Evolutionary conservation across 1,140 invertebrate genomes (phyloP).

Genomic region (Nymphalis io): DNA sequence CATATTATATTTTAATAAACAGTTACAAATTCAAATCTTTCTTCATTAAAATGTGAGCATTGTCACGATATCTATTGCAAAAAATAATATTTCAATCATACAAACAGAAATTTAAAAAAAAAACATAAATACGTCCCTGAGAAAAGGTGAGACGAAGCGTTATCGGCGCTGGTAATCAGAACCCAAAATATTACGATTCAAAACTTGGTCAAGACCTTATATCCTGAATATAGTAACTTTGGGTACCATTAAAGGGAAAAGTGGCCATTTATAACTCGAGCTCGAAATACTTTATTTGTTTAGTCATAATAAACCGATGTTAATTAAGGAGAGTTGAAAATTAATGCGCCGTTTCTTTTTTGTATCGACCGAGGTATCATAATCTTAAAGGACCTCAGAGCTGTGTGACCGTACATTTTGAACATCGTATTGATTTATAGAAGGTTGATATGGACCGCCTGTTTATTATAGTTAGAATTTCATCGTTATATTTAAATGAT

Average conservation of each 20-base stretch:
- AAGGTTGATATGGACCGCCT: conserved; percentile 23
- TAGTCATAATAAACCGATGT: conserved; percentile 74
- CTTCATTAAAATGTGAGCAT: no score
- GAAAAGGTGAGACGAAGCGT: conserved; percentile 71
- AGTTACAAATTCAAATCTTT: no score
- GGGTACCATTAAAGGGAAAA: conserved; percentile 71
- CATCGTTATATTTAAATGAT: neutral
- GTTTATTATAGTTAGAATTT: conserved; percentile 23
- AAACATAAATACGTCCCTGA: conserved; percentile 52
- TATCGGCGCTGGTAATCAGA: conserved; percentile 79
- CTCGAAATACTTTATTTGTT: conserved; percentile 69
- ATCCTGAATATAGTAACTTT: conserved; percentile 67
- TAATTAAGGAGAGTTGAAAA: conserved; percentile 64
- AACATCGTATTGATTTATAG: conserved; percentile 38
- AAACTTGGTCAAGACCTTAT: conserved; percentile 76
- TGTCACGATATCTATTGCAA: no score
- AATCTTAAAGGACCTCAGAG: conserved; percentile 43
- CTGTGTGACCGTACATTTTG: conserved; percentile 35
- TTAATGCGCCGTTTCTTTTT: conserved; percentile 58
- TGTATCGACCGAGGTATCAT: conserved; percentile 57
- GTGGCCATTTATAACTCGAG: conserved; percentile 65
- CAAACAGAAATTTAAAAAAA: neutral
- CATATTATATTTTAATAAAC: no score
- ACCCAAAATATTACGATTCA: conserved; percentile 81
- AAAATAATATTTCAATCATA: neutral